Evolutionary conservation across 2,113 vertebrate species (phyloP).

Genomic region (Phocoena phocoena): DNA sequence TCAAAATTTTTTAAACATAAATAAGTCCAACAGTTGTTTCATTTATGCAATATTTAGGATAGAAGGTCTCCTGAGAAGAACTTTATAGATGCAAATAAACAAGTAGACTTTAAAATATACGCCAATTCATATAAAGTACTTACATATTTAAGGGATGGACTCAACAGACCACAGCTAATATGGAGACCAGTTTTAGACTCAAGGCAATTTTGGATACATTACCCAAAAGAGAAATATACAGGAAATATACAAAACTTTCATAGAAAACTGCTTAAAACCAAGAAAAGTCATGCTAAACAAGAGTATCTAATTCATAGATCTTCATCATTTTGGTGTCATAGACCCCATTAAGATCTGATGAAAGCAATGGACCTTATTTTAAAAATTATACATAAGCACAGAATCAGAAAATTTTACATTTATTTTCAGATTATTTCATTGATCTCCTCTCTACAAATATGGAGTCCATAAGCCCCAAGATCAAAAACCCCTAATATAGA

Average conservation of each 20-base stretch:
- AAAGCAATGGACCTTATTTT: neutral
- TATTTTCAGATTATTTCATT: neutral
- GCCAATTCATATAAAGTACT: neutral
- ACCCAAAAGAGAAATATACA: neutral
- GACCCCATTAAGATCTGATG: neutral
- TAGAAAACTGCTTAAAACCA: neutral
- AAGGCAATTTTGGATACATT: neutral
- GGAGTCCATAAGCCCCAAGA: neutral
- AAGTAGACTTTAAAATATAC: neutral
- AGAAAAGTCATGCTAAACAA: neutral
- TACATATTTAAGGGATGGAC: neutral
- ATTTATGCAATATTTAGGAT: neutral
- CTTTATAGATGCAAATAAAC: neutral
- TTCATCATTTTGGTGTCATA: neutral
- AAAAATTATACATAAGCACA: neutral
- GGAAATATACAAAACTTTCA: neutral
- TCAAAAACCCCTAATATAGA: neutral
- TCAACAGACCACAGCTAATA: neutral
- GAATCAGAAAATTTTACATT: neutral
- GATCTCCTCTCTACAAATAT: neutral
- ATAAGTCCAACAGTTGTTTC: neutral
- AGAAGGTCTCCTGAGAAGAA: neutral
- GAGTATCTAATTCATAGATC: neutral
- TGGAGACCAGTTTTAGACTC: neutral
- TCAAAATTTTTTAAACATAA: neutral